phyloP scores from a whole-genome alignment of 2,888 invertebrate genomes.

The Bibio marci region DNA sequence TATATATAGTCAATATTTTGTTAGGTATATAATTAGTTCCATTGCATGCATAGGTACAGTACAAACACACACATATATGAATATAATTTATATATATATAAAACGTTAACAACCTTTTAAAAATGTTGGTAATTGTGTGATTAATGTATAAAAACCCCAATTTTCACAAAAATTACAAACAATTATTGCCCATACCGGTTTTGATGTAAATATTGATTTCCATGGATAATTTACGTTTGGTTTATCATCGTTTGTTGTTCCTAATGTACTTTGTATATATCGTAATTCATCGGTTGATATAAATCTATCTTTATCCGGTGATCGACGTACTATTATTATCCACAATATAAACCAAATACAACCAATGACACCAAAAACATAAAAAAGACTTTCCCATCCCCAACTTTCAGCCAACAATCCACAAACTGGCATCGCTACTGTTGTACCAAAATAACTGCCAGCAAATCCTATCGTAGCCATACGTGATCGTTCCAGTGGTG shows the following conservation, averaged over 20 bases:
- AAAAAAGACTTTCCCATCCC: slow-evolving; percentile 72
- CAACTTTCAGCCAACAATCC: slow-evolving; percentile 52
- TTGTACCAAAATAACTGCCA: slow-evolving; percentile 72
- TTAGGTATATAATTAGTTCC: no score
- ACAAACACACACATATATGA: no score
- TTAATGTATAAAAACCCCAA: slow-evolving; percentile 77
- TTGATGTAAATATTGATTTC: slow-evolving; percentile 54
- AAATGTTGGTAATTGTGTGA: slow-evolving; percentile 69
- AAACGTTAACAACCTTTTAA: slow-evolving; percentile 44
- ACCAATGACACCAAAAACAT: slow-evolving; percentile 55
- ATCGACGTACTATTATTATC: slow-evolving; percentile 52
- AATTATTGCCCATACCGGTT: slow-evolving; percentile 69
- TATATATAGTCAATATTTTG: background rate
- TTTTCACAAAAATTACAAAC: slow-evolving; percentile 75
- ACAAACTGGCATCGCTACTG: slow-evolving; percentile 63
- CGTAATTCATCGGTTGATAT: slow-evolving; percentile 56
- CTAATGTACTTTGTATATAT: slow-evolving; percentile 47
- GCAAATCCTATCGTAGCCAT: slow-evolving; percentile 71
- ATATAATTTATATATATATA: no score
- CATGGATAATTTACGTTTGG: slow-evolving; percentile 42
- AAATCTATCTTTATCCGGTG: slow-evolving; percentile 54
- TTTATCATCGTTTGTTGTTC: slow-evolving; percentile 17
- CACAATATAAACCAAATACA: slow-evolving; percentile 55
- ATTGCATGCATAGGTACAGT: no score
- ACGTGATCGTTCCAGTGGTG: slow-evolving; percentile 57